Conservation (phyloP, 2,113 vertebrate genomes). For the Hepsetus odoe region DNA sequence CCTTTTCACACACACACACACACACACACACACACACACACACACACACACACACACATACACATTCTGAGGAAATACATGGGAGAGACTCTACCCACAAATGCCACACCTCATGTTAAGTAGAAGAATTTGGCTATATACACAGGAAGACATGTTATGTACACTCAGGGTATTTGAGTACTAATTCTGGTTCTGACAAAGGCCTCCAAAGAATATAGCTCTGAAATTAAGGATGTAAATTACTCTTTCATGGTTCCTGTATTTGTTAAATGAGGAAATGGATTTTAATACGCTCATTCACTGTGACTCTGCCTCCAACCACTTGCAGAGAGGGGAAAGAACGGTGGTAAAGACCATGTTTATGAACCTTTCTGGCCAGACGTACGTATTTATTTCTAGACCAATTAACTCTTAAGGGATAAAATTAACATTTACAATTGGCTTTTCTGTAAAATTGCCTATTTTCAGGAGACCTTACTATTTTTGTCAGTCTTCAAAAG, state of each 20-base stretch:
- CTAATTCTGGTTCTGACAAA: background rate
- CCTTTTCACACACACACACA: background rate
- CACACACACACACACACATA: background rate
- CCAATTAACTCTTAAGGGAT: slow-evolving; percentile 30
- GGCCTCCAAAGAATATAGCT: background rate
- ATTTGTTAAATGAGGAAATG: background rate
- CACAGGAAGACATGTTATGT: background rate
- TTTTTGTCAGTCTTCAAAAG: background rate
- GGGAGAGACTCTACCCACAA: background rate
- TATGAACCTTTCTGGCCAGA: background rate
- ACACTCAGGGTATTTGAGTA: background rate
- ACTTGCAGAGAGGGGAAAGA: background rate
- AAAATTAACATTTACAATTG: slow-evolving; percentile 15
- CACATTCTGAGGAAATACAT: background rate
- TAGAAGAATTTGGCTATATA: background rate
- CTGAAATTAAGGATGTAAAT: background rate
- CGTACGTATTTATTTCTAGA: background rate
- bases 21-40: background rate
- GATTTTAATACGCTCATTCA: background rate
- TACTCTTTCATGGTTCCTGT: background rate
- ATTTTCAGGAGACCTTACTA: background rate
- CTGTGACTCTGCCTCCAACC: background rate
- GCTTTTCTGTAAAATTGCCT: background rate
- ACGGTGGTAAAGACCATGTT: background rate
- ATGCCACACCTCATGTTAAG: background rate